These are phyloP conservation scores for Prosopocoilus inquinatus DNA, from an alignment of 2,888 invertebrate species.

Conservation along the genomic window DNA sequence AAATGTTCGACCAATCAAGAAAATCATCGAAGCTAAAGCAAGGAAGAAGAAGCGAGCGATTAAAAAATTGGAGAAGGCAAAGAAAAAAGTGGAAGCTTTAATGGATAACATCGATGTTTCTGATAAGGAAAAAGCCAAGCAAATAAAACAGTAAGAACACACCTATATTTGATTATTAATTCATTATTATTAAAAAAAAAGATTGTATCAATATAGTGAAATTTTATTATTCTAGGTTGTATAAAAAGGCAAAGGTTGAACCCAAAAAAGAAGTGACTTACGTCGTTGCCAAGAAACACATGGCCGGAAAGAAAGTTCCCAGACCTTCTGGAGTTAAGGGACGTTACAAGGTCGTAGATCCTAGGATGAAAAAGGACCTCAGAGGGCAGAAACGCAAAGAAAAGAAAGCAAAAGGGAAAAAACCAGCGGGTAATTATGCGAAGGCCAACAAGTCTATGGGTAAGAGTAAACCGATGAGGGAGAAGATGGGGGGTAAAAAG, in stretches of 20 bases:
- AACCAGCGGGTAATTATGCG: constrained; percentile 58
- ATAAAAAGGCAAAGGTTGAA: constrained; percentile 82
- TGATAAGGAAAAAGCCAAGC: constrained; percentile 89
- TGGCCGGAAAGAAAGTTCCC: constrained; percentile 69
- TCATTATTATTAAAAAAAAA: not conserved
- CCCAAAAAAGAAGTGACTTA: constrained; percentile 90
- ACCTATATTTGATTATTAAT: not conserved
- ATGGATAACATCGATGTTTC: constrained; percentile 87
- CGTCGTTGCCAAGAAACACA: constrained; percentile 89
- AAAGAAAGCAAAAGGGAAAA: constrained; percentile 37
- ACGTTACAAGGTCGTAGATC: constrained; percentile 91
- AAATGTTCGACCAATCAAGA: constrained; percentile 94
- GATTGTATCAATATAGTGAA: no score
- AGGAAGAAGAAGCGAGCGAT: constrained; percentile 91
- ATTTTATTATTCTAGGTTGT: constrained; percentile 61
- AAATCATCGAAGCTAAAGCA: constrained; percentile 96
- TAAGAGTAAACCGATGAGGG: constrained; percentile 8
- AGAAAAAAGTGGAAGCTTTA: constrained; percentile 93
- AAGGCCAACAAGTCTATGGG: constrained; percentile 37
- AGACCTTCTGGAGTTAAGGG: constrained; percentile 90
- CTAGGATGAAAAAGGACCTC: constrained; percentile 92
- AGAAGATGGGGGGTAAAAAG: not conserved
- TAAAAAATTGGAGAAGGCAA: constrained; percentile 85
- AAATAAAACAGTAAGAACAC: constrained; percentile 76
- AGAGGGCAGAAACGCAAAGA: constrained; percentile 59